Conservation (phyloP, 2,113 vertebrate genomes). For the Pituophis catenifer region DNA sequence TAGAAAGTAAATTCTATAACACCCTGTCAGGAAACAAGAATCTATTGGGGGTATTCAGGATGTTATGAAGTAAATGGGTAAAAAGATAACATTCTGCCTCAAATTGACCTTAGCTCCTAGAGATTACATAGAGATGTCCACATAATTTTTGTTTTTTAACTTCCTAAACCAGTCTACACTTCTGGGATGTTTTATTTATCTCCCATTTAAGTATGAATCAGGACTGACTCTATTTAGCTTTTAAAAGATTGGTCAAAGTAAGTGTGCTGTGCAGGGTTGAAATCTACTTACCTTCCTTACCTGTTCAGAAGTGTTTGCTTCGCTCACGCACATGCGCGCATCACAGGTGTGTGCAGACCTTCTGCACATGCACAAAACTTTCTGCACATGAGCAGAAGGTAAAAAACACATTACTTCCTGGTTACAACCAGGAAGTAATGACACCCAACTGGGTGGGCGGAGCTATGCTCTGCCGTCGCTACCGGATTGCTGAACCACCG, state of each 20-base stretch:
- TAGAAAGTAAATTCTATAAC: background rate
- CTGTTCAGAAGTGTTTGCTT: too few species aligned
- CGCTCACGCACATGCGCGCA: too few species aligned
- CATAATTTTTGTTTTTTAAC: background rate
- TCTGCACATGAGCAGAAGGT: too few species aligned
- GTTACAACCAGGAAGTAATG: too few species aligned
- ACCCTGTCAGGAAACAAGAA: background rate
- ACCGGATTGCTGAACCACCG: too few species aligned
- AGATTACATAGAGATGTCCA: background rate
- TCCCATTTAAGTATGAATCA: background rate
- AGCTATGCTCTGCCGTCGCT: too few species aligned
- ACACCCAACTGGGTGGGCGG: too few species aligned
- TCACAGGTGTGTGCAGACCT: too few species aligned
- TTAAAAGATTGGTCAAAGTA: background rate
- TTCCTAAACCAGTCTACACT: background rate
- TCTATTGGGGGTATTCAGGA: background rate
- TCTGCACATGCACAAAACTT: too few species aligned
- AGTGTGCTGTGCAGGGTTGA: background rate
- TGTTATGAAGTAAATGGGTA: background rate
- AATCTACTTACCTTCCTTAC: too few species aligned
- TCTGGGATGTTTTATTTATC: background rate
- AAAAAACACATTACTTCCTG: too few species aligned
- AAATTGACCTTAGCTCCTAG: background rate
- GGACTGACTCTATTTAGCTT: background rate
- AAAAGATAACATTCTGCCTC: background rate